A percentile compares a stretch with the other conserved stretches of the same genome.
Conservation (phyloP, 2,888 invertebrate genomes). For the Pyrrhosoma nymphula region DNA sequence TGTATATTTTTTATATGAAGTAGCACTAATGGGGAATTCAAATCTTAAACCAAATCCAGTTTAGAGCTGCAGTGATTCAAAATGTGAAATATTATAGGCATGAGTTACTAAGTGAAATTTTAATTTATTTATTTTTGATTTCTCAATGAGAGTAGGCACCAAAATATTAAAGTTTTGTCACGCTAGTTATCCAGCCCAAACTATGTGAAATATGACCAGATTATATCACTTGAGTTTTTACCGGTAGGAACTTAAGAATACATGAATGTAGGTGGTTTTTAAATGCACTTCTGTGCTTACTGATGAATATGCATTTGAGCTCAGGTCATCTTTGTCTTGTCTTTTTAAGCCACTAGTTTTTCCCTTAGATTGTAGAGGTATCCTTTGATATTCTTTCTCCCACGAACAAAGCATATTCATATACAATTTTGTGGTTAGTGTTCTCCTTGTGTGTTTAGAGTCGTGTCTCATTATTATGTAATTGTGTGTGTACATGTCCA, state of each 20-base stretch:
- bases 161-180: not conserved
- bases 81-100: not conserved
- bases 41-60: not conserved
- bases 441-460: not conserved
- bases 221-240: not conserved
- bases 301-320: slow-evolving; percentile 32
- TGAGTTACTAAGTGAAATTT: not conserved
- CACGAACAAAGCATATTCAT: slow-evolving; percentile 22
- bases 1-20: slow-evolving; percentile 50
- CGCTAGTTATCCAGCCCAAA: not conserved
- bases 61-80: not conserved
- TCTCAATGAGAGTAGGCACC: not conserved
- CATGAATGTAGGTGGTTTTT: not conserved
- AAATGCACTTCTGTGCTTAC: not conserved
- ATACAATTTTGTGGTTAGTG: slow-evolving; percentile 27
- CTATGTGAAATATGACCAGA: not conserved
- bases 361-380: not conserved
- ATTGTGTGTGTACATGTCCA: not conserved
- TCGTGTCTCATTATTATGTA: slow-evolving; percentile 30
- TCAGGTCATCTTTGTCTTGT: not conserved
- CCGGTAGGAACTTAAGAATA: not conserved
- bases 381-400: not conserved
- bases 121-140: not conserved
- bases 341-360: not conserved
- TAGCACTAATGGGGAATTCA: not conserved